These are phyloP conservation scores for Herpetotheres cachinnans DNA, from an alignment of 2,113 vertebrate genomes.

Conservation along the genomic window DNA sequence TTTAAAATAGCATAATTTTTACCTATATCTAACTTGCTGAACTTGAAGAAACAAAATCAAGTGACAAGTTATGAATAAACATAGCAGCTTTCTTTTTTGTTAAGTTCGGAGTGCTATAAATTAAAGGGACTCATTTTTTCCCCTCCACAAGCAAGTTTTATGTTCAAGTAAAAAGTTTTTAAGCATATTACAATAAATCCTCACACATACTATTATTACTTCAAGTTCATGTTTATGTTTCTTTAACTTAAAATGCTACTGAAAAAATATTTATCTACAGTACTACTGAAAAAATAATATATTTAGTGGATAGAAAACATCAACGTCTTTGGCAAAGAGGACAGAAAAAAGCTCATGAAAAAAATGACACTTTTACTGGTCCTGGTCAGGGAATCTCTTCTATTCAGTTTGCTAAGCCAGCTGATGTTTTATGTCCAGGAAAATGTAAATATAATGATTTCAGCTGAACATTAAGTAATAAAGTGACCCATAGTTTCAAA, in stretches of 20 bases:
- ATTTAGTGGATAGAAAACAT: not conserved
- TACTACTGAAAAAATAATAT: not conserved
- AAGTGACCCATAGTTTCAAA: not conserved
- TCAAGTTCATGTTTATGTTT: not conserved
- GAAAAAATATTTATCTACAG: not conserved
- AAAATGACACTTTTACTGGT: not conserved
- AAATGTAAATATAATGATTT: not conserved
- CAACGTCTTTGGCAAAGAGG: not conserved
- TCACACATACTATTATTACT: not conserved
- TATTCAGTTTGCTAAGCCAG: not conserved
- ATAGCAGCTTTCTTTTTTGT: not conserved
- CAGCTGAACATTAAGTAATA: not conserved
- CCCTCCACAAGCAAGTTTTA: not conserved
- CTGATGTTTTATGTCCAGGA: not conserved
- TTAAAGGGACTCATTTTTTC: not conserved
- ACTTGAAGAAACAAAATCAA: not conserved
- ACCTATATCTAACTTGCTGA: not conserved
- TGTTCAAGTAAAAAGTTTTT: not conserved
- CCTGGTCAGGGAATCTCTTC: not conserved
- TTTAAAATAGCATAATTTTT: not conserved
- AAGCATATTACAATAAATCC: not conserved
- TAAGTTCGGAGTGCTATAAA: too few relatives aligned
- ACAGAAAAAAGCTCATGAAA: not conserved
- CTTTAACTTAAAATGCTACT: not conserved
- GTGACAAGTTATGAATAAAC: not conserved